Evolutionary conservation across 2,113 vertebrate species (phyloP), one percentile per base, ranked within the genome.

Genomic region (Nycticorax nycticorax): DNA sequence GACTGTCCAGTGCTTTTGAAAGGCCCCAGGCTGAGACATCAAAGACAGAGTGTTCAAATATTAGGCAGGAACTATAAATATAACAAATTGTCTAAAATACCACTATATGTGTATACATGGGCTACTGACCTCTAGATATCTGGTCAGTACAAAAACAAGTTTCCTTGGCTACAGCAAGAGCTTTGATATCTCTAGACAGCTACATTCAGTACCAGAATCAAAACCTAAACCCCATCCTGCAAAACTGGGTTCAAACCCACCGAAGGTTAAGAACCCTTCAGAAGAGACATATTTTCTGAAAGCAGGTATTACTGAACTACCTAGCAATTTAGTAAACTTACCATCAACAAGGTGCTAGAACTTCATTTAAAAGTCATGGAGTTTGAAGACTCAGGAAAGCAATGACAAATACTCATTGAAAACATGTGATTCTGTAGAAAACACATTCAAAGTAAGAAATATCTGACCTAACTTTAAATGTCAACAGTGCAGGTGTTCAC

Each of bases 1-100:
- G 32, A 78, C 30, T 55, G 18, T 14, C 73, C 64, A 75, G 48
- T 59, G 76, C 68, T 92, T 92, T 87, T 75, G 69, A 89, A 94
- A 91, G 53, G 66, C 73, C 41, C 17, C 82, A 55, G 35, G 48
- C 75, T 91, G 52, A 91, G 93, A 86, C 47, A 84, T 78, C 66
- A 92, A 75, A 94, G 68, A 18, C 52, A 74, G 20, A 10, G 17
- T 21, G 35, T 89, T 62, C 33, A 95, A 96, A 89, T 87, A 87
- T 60, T 76, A 91, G 53, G 73, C 77, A 85, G 43, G 13, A 78
- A 32, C 69, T 87, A 85, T 68, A 89, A 91, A 93, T 91, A 94
- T 95, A 96, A 41, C 12, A 37, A 81, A 92, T 52, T 66, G 35
- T 73, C 72, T 89, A 53, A 71, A 75, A 48, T 72, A 72, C 43